Evolutionary conservation across 23 tunicate genomes (phyloP).

Genomic region (Aplidium turbinatum): DNA sequence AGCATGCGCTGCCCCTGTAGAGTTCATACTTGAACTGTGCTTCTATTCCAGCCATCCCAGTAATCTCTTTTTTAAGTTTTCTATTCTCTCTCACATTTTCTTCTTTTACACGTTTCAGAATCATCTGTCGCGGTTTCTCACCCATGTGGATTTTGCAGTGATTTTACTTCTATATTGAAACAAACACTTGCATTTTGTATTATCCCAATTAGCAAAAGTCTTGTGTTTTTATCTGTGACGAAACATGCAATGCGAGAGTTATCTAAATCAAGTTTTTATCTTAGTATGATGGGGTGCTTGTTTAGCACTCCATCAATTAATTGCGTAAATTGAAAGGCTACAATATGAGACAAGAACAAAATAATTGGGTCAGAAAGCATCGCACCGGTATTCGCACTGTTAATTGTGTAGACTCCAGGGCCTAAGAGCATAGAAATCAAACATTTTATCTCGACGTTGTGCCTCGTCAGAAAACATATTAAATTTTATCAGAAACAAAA

Average conservation of each 20-base stretch:
- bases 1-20: too few species aligned
- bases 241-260: neutral
- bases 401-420: too few species aligned
- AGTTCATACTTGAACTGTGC: neutral
- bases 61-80: neutral
- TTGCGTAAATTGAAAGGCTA: neutral
- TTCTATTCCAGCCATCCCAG: constrained; percentile 21
- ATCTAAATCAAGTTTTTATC: neutral
- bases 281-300: neutral
- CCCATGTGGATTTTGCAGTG: neutral
- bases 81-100: constrained; percentile 16
- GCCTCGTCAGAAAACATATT: too few species aligned
- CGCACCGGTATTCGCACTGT: too few species aligned
- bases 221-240: neutral
- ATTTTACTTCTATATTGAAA: neutral
- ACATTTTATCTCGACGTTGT: too few species aligned
- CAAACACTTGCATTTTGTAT: neutral
- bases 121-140: too few species aligned
- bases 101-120: constrained; percentile 11
- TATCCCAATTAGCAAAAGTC: neutral
- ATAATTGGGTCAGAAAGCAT: too few species aligned
- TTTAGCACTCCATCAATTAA: neutral
- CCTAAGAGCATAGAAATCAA: too few species aligned
- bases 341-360: too few species aligned
- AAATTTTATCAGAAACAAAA: too few species aligned